Conservation (phyloP, 2,113 vertebrate species). For the Dryoscopus gambensis region DNA sequence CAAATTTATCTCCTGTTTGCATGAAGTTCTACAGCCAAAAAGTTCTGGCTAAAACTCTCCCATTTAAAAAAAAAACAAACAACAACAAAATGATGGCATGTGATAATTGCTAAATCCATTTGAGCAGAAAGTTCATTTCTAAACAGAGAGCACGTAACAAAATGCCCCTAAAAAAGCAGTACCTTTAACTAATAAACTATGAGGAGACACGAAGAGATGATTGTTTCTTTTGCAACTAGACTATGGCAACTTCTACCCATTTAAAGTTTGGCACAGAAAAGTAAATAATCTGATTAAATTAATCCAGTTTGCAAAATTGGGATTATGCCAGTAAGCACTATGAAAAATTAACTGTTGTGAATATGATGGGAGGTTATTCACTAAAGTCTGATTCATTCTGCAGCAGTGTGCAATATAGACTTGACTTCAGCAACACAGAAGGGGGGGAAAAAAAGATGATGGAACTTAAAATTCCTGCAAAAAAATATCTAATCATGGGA, state of each 20-base stretch:
- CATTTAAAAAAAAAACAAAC: too few species aligned
- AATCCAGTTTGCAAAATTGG: not conserved
- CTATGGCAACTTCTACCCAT: not conserved
- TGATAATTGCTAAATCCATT: not conserved
- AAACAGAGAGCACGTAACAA: not conserved
- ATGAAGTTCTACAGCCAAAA: not conserved
- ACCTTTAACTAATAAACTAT: not conserved
- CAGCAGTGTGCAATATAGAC: not conserved
- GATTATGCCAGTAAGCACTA: not conserved
- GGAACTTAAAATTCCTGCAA: not conserved
- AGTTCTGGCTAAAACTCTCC: not conserved
- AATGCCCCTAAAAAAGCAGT: not conserved
- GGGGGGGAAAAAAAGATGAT: accelerated
- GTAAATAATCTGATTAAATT: not conserved
- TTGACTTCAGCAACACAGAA: not conserved
- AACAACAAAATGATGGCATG: not conserved
- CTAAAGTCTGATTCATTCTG: not conserved
- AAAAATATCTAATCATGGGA: not conserved
- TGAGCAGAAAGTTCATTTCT: not conserved
- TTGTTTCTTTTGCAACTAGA: not conserved
- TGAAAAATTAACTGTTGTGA: not conserved
- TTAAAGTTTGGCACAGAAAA: not conserved
- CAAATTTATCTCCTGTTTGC: not conserved
- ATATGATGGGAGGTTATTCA: not conserved
- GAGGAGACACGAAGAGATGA: not conserved